phyloP scores from a whole-genome alignment of 2,797 vertebrate genomes.

The Mus spretus region DNA sequence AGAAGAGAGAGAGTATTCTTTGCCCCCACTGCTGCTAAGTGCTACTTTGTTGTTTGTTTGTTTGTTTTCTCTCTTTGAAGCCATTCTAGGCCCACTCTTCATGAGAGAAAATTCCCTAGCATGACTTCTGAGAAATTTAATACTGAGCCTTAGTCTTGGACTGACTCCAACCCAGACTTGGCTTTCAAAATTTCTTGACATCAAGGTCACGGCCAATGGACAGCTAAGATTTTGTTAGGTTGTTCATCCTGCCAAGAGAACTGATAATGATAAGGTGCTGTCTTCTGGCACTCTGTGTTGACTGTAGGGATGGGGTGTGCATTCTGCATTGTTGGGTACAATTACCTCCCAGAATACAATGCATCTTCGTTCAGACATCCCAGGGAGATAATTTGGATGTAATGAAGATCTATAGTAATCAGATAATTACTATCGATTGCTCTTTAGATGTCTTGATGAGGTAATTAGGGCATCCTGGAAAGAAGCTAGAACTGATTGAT shows the following conservation, averaged over 20 bases:
- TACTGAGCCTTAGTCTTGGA: background rate
- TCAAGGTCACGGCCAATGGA: slow-evolving; percentile 60
- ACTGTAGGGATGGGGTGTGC: background rate
- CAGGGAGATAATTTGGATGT: slow-evolving; percentile 87
- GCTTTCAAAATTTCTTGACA: slow-evolving; percentile 58
- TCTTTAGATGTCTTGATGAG: slow-evolving; percentile 89
- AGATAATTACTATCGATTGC: slow-evolving; percentile 90
- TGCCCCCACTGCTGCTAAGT: background rate
- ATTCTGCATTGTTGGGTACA: slow-evolving; percentile 76
- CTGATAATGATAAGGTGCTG: background rate
- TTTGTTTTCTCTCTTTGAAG: background rate
- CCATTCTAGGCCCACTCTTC: background rate
- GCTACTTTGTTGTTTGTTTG: background rate
- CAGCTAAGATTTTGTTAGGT: background rate
- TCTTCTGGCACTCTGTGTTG: slow-evolving; percentile 60
- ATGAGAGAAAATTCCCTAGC: background rate
- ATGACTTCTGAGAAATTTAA: slow-evolving; percentile 21
- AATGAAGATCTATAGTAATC: slow-evolving; percentile 90
- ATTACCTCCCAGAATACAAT: slow-evolving; percentile 76
- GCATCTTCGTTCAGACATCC: slow-evolving; percentile 84
- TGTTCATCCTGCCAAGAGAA: slow-evolving; percentile 49
- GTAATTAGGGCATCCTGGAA: slow-evolving; percentile 88
- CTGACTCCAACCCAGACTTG: slow-evolving; percentile 22
- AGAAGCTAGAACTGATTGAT: slow-evolving; percentile 88
- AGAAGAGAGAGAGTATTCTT: background rate